Evolutionary conservation across 2,797 vertebrate genomes (phyloP), one percentile per base, ranked within the genome.

Genomic region (Mycteria americana): DNA sequence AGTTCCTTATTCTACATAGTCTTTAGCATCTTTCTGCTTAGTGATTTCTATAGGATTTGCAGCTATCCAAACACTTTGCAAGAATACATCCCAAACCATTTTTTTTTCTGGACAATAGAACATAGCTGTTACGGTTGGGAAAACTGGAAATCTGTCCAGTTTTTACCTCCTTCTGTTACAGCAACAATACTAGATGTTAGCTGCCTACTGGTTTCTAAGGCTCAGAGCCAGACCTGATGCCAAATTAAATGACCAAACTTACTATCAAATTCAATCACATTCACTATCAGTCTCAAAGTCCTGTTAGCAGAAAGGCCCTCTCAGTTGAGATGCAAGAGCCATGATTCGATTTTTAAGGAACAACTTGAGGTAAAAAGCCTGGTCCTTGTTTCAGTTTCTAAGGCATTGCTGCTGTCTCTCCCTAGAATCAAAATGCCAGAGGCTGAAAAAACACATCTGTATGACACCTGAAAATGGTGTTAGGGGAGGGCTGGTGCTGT

Each of bases 261-360:
- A 24, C 33, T 18, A 31, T 14, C 70, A 15, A 37, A 76, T 77
- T 90, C 48, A 68, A 9, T 64, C 28, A 48, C 9, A 64, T 10
- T 75, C 21, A 7, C 22, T 35, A 22, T 37, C 28, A 35, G 6
- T 46, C 54, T 82, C 9, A 39, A 81, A 51, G 35, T 75, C n/a
- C 69, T 86, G 62, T 79, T 92, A 92, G 83, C 62, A 97, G 96
- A 95, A 96, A 85, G 53, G 48, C 31, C 50, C 78, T 86, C 96
- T 92, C 85, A 83, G 68, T 27, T 88, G 69, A 81, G 81, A 89
- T 88, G 87, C 67, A 93, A 76, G 80, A 97, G 84, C 62, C 21
- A 28, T 72, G 10, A 70, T 57, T 80, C 90, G n/a, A 93, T 86
- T 78, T 78, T 73, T 89, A 85, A 91, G 60, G 80, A 88, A 96